Evolutionary conservation across 2,113 vertebrate genomes (phyloP).

Genomic region (Oophaga pumilio): DNA sequence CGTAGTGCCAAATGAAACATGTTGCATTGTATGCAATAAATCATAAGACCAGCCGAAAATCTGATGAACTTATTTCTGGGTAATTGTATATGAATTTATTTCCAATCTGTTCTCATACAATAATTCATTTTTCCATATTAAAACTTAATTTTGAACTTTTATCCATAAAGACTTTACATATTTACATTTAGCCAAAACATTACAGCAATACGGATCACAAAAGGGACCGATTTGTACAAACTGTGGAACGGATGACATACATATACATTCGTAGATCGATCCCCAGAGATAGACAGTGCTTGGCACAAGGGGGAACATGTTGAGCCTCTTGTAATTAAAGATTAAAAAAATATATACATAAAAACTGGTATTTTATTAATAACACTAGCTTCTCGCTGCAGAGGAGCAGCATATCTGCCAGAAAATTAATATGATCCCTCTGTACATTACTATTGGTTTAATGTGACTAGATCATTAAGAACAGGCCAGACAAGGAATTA

Average conservation of each 20-base stretch:
- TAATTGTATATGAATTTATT: conserved; percentile 56
- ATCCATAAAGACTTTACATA: conserved; percentile 78
- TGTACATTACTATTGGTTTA: too few species aligned
- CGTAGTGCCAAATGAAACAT: not conserved
- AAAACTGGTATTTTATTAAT: too few species aligned
- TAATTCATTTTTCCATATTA: conserved; percentile 71
- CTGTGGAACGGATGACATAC: conserved; percentile 18
- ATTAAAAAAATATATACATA: not conserved
- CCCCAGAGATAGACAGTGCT: conserved; percentile 67
- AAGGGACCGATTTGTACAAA: conserved; percentile 58
- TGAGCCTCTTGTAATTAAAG: not conserved
- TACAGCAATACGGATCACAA: conserved; percentile 67
- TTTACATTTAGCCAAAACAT: conserved; percentile 73
- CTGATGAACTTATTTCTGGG: not conserved
- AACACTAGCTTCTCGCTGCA: too few species aligned
- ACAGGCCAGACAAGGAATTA: too few species aligned
- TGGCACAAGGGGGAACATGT: conserved; percentile 69
- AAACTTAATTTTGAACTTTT: conserved; percentile 74
- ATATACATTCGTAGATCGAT: conserved; percentile 73
- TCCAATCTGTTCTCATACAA: conserved; percentile 67
- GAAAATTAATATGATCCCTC: too few species aligned
- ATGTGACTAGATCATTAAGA: too few species aligned
- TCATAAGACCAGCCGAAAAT: not conserved
- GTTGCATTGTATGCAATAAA: not conserved
- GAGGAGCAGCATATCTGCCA: too few species aligned